Evolutionary conservation across 2,888 invertebrate species (phyloP).

Genomic region (Plusia festucae): DNA sequence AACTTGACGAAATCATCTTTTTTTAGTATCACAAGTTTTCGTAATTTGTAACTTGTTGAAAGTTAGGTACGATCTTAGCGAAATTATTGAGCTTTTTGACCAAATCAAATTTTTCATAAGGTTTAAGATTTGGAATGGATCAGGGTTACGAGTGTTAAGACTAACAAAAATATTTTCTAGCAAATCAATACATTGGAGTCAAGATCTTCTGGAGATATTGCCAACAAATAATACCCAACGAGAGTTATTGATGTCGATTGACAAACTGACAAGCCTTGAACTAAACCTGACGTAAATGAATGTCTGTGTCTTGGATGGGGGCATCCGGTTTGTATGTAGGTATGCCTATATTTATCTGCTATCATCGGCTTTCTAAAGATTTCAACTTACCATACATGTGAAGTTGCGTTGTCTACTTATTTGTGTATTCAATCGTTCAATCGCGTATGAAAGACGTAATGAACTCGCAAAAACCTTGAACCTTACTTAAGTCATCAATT

Average conservation of each 20-base stretch:
- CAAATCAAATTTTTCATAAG: no score
- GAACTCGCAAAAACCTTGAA: background rate
- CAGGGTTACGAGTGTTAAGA: no score
- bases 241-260: constrained; percentile 37
- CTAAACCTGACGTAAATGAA: constrained; percentile 40
- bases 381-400: constrained; percentile 44
- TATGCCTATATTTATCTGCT: constrained; percentile 34
- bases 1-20: no score
- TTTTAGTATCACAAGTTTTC: no score
- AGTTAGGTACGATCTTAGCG: no score
- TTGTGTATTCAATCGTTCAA: background rate
- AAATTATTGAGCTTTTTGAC: no score
- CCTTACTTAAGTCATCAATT: background rate
- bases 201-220: background rate
- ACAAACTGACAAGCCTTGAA: constrained; percentile 50
- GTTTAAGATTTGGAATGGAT: no score
- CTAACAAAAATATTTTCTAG: background rate
- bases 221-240: constrained; percentile 6
- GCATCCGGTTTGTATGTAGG: constrained; percentile 46
- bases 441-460: background rate
- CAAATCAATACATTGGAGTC: background rate
- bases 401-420: background rate
- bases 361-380: constrained; percentile 59
- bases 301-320: constrained; percentile 27
- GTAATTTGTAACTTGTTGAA: no score